Evolutionary conservation across 2,888 invertebrate genomes (phyloP), one percentile per base, ranked within the genome.

Genomic region (Rhabditophanes sp.): DNA sequence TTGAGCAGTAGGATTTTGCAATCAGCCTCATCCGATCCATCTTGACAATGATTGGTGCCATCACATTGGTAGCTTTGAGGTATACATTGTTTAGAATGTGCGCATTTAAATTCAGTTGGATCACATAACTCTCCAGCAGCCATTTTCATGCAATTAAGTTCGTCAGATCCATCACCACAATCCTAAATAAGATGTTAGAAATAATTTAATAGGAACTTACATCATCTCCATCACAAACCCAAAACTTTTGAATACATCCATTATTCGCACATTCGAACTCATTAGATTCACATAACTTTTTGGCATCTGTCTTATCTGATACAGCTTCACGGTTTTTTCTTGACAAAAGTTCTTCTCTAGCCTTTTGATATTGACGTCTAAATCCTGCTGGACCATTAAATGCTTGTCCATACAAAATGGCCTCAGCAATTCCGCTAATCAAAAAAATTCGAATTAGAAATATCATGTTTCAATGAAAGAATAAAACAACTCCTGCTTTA

Each of bases 51-150:
- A n/a, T 74, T 74, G 50, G 80, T 77, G 26, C 75, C 74, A 65
- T 96, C 93, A 66, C 93, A 96, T 56, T 88, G 88, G 74, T 82
- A 93, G 40, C 80, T 79, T 64, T 77, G 79, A 0, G 87, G 88
- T 39, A 93, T 78, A 64, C 93, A 96, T 66, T 87, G 83, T 2
- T 43, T 38, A 25, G 77, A 76, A 66, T 85, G 87, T 39, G 72
- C 72, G 66, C 93, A 93, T 42, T 78, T 75, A 71, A 79, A 87
- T 69, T 90, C 80, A 65, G 88, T 88, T 0, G 88, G 87, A 61
- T 87, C 82, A 66, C 90, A 54, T 16, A 52, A 21, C 21, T 52
- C 48, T 8, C 48, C 52, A 7, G n/a, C n/a, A n/a, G n/a, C n/a
- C n/a, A n/a, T n/a, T n/a, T n/a, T n/a, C n/a, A n/a, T n/a, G 25